Base-by-base conservation (phyloP, 1,140 invertebrate genomes). In the Musca vetustissima region DNA sequence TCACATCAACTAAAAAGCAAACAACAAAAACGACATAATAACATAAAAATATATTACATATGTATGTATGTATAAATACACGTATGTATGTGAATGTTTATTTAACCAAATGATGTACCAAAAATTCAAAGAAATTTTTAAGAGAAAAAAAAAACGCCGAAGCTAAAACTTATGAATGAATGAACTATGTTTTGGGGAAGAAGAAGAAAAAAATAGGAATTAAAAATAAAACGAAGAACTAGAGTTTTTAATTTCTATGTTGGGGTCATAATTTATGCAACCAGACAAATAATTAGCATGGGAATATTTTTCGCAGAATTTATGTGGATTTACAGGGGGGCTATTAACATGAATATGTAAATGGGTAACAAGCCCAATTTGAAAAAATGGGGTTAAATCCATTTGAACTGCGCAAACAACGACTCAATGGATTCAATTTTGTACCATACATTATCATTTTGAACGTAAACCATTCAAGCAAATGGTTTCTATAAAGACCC, bases 111-210 rank as follows among this genome's bases (percentile, higher is more conserved):
- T 49, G 6, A 49, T 15, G 15, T 19, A 49, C 15, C n/a, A n/a
- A 49, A 49, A 19, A n/a, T n/a, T 49, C 17, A 52, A 52, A 19
- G 9, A 52, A 52, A 52, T 52, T 52, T n/a, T n/a, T 11, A 8
- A 43, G 1, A 43, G 13, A 43, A 11, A 43, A 61, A 61, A 32
- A 57, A 61, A 61, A 43, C 36, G 6, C n/a, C n/a, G n/a, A n/a
- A n/a, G n/a, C n/a, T n/a, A n/a, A n/a, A n/a, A n/a, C n/a, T n/a
- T 36, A 61, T 61, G 57, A 61, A 59, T 59, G 55, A 59, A 61
- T 61, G 57, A 61, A 61, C 57, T 43, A 17, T 43, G 36, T 43
- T n/a, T n/a, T n/a, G n/a, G n/a, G n/a, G n/a, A n/a, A n/a, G n/a
- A n/a, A 11, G 28, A 32, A 43, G 17, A n/a, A n/a, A n/a, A n/a